These are phyloP conservation scores for Menidia beryllina DNA, from an alignment of 2,113 vertebrate genomes.

Conservation along the genomic window DNA sequence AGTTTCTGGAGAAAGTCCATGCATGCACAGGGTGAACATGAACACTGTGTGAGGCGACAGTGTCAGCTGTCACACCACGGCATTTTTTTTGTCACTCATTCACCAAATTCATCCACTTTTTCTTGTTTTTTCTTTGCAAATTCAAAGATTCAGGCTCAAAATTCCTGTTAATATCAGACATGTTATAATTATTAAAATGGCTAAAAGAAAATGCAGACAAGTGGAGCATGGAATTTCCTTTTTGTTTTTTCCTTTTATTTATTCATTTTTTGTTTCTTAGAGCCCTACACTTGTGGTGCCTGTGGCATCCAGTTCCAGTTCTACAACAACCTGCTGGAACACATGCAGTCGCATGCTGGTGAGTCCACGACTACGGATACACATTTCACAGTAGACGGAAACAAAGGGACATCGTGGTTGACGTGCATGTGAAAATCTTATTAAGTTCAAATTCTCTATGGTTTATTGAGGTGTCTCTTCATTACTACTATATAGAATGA, in stretches of 20 bases:
- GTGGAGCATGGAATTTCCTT: slow-evolving; percentile 40
- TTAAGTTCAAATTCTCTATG: slow-evolving; percentile 6
- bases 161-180: too few relatives aligned
- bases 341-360: slow-evolving; percentile 99
- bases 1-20: too few relatives aligned
- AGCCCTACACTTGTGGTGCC: slow-evolving; percentile 97
- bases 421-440: slow-evolving; percentile 46
- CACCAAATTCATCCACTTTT: too few relatives aligned
- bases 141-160: too few relatives aligned
- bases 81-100: too few relatives aligned
- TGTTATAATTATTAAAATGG: too few relatives aligned
- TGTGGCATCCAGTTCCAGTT: slow-evolving; percentile 99
- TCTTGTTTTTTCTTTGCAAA: too few relatives aligned
- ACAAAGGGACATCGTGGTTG: slow-evolving; percentile 41
- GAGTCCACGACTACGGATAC: slow-evolving; percentile 78
- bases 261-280: slow-evolving; percentile 87
- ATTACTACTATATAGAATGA: slow-evolving; percentile 1
- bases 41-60: too few relatives aligned
- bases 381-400: slow-evolving; percentile 52
- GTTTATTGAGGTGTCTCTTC: slow-evolving; percentile 5
- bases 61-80: too few relatives aligned
- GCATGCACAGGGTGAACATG: too few relatives aligned
- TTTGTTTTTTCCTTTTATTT: slow-evolving; percentile 68
- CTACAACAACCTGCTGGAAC: slow-evolving; percentile 99
- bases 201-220: too few relatives aligned